Evolutionary conservation across 2,797 vertebrate species (phyloP).

Genomic region (Crocidura indochinensis): DNA sequence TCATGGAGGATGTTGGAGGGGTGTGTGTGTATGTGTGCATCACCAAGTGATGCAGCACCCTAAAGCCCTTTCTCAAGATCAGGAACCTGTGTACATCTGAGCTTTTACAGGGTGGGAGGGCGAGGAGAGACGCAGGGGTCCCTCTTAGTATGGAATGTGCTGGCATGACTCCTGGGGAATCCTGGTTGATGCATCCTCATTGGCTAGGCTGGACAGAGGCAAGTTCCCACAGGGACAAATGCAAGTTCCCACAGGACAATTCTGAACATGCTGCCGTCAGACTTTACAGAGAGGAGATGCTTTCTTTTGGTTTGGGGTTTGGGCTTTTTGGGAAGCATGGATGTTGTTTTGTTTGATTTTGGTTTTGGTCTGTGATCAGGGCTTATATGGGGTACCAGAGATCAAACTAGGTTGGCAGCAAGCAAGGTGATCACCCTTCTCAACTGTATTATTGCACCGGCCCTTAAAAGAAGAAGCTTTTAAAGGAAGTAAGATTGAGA

Average conservation of each 20-base stretch:
- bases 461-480: not conserved
- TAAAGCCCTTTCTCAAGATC: constrained; percentile 24
- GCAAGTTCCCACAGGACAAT: not conserved
- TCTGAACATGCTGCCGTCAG: not conserved
- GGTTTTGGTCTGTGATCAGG: too few relatives aligned
- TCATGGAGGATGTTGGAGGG: too few relatives aligned
- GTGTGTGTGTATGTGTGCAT: not conserved
- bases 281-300: too few relatives aligned
- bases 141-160: not conserved
- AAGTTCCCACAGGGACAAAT: not conserved
- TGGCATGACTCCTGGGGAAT: not conserved
- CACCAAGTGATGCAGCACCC: not conserved
- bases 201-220: not conserved
- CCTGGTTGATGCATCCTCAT: not conserved
- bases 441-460: too few relatives aligned
- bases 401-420: too few relatives aligned
- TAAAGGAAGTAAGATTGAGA: constrained; percentile 27
- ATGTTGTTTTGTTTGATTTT: too few relatives aligned
- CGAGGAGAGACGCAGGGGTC: not conserved
- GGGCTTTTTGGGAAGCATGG: too few relatives aligned
- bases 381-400: too few relatives aligned
- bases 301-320: too few relatives aligned
- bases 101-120: not conserved
- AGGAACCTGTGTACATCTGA: constrained; percentile 28
- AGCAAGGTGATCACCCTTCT: too few relatives aligned